These are phyloP conservation scores for Carabus problematicus DNA, from an alignment of 2,888 invertebrate species.

Conservation along the genomic window DNA sequence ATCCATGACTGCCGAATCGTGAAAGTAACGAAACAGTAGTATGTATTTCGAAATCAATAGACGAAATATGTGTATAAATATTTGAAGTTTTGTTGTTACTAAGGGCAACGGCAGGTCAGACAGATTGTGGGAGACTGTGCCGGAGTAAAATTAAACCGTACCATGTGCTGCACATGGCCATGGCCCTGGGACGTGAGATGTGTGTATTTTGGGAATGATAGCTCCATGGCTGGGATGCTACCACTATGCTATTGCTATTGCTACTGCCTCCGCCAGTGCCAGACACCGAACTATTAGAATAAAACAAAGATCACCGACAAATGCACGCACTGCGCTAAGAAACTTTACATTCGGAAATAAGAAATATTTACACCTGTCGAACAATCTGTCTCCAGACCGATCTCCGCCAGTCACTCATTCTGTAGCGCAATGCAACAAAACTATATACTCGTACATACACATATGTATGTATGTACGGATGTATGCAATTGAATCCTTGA, in stretches of 20 bases:
- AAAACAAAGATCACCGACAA: not conserved
- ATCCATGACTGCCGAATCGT: too few relatives aligned
- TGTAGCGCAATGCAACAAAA: not conserved
- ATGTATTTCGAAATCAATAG: too few relatives aligned
- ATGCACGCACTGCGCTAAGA: too few relatives aligned
- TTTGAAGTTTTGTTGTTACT: slow-evolving; percentile 8
- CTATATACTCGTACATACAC: not conserved
- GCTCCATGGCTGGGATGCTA: slow-evolving; percentile 8
- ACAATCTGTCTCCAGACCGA: not conserved
- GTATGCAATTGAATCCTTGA: not conserved
- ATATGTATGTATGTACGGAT: not conserved
- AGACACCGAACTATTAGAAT: not conserved
- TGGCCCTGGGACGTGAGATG: not conserved
- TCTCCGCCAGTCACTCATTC: not conserved
- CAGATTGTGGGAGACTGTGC: not conserved
- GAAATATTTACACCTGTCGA: too few relatives aligned
- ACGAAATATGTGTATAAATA: slow-evolving; percentile 1
- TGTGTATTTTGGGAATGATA: slow-evolving; percentile 9
- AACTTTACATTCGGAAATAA: too few relatives aligned
- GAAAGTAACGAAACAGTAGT: too few relatives aligned
- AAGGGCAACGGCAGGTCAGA: slow-evolving; percentile 2
- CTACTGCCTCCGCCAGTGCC: not conserved
- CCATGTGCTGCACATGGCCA: not conserved
- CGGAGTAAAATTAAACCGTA: not conserved
- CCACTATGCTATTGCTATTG: not conserved